Percentiles rank a stretch among this genome's conserved stretches.
These are phyloP conservation scores for Drosophila obscura DNA, from an alignment of 1,140 invertebrate species.

Conservation along the genomic window DNA sequence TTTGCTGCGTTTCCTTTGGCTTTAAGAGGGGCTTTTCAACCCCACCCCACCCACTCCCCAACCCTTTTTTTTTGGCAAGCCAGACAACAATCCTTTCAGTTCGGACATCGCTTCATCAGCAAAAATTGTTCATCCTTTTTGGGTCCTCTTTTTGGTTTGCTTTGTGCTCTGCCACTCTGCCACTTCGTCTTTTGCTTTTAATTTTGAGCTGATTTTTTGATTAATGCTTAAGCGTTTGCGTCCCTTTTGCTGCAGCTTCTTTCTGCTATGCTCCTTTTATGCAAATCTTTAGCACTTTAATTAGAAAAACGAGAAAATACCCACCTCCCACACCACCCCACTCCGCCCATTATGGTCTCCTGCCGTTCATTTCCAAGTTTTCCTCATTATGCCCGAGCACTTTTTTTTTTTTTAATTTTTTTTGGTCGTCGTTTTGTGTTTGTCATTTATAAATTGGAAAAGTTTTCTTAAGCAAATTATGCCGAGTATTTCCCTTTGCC, in stretches of 20 bases:
- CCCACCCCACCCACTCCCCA: not conserved
- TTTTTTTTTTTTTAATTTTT: constrained; percentile 30
- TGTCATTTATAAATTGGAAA: constrained; percentile 83
- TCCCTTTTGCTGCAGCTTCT: constrained; percentile 23
- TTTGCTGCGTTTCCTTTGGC: no score
- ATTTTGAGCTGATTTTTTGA: constrained; percentile 81
- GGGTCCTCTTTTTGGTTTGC: constrained; percentile 30
- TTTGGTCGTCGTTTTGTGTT: constrained; percentile 68
- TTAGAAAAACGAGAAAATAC: constrained; percentile 57
- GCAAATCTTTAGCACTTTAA: constrained; percentile 77
- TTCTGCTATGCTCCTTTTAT: constrained; percentile 49
- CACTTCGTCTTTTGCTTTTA: constrained; percentile 52
- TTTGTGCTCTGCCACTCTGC: constrained; percentile 16
- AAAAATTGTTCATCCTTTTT: constrained; percentile 42
- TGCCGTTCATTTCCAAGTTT: constrained; percentile 70
- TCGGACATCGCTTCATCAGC: constrained; percentile 45
- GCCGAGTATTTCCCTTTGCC: constrained; percentile 58
- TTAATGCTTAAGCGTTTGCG: constrained; percentile 75
- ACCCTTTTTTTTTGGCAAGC: not conserved
- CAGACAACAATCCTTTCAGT: constrained; percentile 63
- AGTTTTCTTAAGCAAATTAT: constrained; percentile 82
- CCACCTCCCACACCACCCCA: not conserved
- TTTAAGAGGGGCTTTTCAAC: not conserved
- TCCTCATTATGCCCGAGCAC: constrained; percentile 58
- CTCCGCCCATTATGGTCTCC: not conserved